A percentile compares a stretch with the other conserved stretches of the same genome.
Conservation (phyloP, 2,888 invertebrate species). For the Unio pictorum region DNA sequence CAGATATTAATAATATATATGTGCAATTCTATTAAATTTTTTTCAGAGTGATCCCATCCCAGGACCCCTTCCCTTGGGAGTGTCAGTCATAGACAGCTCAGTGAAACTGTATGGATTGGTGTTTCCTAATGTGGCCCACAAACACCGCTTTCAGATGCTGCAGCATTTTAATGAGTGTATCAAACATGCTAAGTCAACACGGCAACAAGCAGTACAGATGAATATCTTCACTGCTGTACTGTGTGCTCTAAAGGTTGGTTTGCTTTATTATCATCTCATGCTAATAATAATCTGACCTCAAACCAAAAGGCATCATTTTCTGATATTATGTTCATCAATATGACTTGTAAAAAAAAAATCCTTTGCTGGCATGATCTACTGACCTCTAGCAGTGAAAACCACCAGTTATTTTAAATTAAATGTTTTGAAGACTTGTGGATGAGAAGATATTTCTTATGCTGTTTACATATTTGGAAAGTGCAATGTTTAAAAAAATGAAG, state of each 20-base stretch:
- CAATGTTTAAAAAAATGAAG: too few relatives aligned
- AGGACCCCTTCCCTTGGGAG: slow-evolving; percentile 86
- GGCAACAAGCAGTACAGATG: slow-evolving; percentile 94
- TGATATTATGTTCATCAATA: neutral
- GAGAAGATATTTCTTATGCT: too few relatives aligned
- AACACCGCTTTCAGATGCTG: slow-evolving; percentile 97
- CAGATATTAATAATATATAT: neutral
- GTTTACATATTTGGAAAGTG: too few relatives aligned
- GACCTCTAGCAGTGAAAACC: neutral
- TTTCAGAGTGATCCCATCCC: slow-evolving; percentile 66
- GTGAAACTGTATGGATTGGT: slow-evolving; percentile 93
- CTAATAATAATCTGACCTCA: neutral
- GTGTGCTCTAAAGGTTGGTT: slow-evolving; percentile 81
- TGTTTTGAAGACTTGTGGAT: too few relatives aligned
- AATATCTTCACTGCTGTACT: slow-evolving; percentile 96
- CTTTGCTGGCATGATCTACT: neutral
- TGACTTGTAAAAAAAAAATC: neutral
- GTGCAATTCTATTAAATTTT: neutral
- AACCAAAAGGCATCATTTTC: neutral
- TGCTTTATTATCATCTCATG: neutral
- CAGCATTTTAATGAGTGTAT: slow-evolving; percentile 97
- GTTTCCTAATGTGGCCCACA: slow-evolving; percentile 91
- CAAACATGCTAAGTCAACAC: slow-evolving; percentile 87
- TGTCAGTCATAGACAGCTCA: slow-evolving; percentile 96
- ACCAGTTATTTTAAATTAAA: too few relatives aligned